Base-by-base conservation (phyloP, 1,140 invertebrate species). In the Hylaeus volcanicus region DNA sequence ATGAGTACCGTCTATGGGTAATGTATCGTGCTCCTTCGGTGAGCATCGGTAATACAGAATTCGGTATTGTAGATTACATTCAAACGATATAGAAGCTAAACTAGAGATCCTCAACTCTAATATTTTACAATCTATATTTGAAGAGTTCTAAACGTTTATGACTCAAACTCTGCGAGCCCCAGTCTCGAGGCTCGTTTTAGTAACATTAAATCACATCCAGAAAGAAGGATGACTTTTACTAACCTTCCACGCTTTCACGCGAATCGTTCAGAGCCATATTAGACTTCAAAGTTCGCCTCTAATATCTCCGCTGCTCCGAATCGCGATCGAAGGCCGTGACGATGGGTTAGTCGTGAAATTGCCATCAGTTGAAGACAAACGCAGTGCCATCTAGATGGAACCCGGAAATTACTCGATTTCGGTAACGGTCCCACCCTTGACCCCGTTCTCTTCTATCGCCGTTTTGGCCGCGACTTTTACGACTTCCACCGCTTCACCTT, bases 361-460 rank as follows among this genome's bases (percentile, higher is more conserved):
- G 58, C 48, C 71, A 39, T 66, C n/a, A 61, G 45, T 48, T 70
- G 11, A 14, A 58, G 8, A 6, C 66, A 15, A 26, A 41, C 11
- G 43, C 26, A n/a, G 9, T 48, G 12, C 0, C 15, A 2, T 43
- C 45, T 15, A 41, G 8, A 74, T 39, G 43, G 11, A 41, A 5
- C 39, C 61, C 68, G 77, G 63, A 81, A 85, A 73, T 75, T 53
- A 60, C 39, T 70, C 43, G 39, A 75, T 73, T 45, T 60, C 15
- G 51, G 55, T 68, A 56, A 53, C 26, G 55, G 5, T 72, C n/a
- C 11, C 56, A 14, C 56, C 61, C 68, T 79, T 74, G 83, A 53
- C 56, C 60, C 26, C 43, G 51, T 71, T 85, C 14, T 48, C 39
- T 48, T 14, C n/a, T 9, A 43, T 60, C 5, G 55, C 51, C 12